phyloP scores from a whole-genome alignment of 2,797 vertebrate genomes.

The Pipistrellus pygmaeus region DNA sequence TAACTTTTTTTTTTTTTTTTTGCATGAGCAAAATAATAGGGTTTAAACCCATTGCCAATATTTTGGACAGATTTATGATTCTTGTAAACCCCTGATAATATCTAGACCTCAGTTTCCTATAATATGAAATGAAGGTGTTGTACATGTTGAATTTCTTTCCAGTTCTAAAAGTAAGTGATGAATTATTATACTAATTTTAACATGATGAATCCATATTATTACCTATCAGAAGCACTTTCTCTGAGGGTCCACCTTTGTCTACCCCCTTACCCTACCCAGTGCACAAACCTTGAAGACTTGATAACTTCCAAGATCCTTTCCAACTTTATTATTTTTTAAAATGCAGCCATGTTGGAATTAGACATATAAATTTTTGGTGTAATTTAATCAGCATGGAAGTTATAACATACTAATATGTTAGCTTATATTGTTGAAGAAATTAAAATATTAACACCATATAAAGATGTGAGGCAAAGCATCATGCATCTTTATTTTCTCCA shows the following conservation, averaged over 20 bases:
- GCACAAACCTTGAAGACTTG: background rate
- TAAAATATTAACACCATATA: background rate
- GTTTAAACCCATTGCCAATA: background rate
- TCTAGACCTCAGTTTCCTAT: background rate
- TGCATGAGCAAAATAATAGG: background rate
- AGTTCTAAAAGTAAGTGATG: slow-evolving; percentile 6
- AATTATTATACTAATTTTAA: background rate
- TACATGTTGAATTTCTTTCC: background rate
- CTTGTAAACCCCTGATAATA: background rate
- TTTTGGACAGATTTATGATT: background rate
- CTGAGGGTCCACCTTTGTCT: too few species aligned
- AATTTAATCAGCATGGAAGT: background rate
- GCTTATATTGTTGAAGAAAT: background rate
- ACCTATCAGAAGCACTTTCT: background rate
- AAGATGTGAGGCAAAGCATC: background rate
- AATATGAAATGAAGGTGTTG: background rate
- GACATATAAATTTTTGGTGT: background rate
- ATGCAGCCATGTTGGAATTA: background rate
- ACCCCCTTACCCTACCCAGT: too few species aligned
- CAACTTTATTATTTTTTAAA: background rate
- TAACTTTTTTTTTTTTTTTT: background rate
- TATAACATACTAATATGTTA: background rate
- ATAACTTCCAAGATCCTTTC: background rate
- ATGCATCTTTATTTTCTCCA: background rate
- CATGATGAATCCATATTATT: background rate